phyloP scores from a whole-genome alignment of 2,797 vertebrate genomes.

The Oreonectes daqikongensis region DNA sequence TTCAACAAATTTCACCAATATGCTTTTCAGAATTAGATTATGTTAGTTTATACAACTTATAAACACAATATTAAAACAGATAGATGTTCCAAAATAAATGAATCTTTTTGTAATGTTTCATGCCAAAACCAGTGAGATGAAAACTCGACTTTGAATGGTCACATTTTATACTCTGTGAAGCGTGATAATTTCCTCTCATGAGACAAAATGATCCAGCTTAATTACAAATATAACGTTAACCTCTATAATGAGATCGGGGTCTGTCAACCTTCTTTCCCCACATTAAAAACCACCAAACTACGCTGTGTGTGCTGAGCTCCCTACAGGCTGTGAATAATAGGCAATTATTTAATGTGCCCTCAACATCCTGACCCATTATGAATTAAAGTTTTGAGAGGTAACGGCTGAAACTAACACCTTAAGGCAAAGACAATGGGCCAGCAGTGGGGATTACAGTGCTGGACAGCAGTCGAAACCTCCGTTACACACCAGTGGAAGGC shows the following conservation, averaged over 20 bases:
- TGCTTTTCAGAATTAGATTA: no score
- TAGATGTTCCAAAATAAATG: conserved; percentile 3
- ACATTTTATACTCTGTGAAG: conserved; percentile 61
- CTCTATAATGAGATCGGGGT: conserved; percentile 44
- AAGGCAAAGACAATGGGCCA: conserved; percentile 27
- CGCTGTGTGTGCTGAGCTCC: conserved; percentile 34
- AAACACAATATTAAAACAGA: not conserved
- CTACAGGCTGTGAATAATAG: conserved; percentile 38
- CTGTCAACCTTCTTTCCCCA: conserved; percentile 38
- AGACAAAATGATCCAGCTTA: conserved; percentile 57
- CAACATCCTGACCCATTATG: conserved; percentile 13
- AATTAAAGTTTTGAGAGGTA: conserved; percentile 34
- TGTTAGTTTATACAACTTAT: not conserved
- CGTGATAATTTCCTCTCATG: conserved; percentile 54
- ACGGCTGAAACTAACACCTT: conserved; percentile 33
- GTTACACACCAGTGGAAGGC: conserved; percentile 26
- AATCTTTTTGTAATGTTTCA: conserved; percentile 41
- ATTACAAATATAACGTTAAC: conserved; percentile 63
- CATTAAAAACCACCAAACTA: conserved; percentile 53
- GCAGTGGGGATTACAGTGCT: conserved; percentile 16
- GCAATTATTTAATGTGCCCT: conserved; percentile 43
- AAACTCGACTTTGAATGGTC: conserved; percentile 57
- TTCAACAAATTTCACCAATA: no score
- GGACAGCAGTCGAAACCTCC: conserved; percentile 21
- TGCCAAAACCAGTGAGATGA: conserved; percentile 63